Base-by-base conservation (phyloP, 1,140 invertebrate genomes). In the Cylas formicarius region DNA sequence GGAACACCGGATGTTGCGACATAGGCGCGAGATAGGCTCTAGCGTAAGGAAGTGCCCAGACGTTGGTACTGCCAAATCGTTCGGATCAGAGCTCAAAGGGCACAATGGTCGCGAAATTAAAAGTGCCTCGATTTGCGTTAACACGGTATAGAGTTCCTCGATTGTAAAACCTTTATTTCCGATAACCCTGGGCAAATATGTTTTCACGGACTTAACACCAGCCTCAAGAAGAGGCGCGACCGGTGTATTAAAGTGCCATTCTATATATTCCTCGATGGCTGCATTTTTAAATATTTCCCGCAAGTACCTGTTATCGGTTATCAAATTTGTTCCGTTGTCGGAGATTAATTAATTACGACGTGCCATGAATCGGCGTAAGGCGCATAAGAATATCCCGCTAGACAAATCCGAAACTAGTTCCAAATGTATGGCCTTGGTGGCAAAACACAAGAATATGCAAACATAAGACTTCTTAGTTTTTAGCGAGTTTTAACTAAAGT, bases 321-420 rank as follows among this genome's bases (percentile, higher is more conserved):
- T 31, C 35, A 67, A 67, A 34, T 61, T 67, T 0, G 58, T 63
- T 0, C 56, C 66, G 42, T 61, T 60, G 46, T 68, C 67, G n/a
- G 41, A 47, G 39, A 56, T 60, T 0, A 69, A 50, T 2, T 34
- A n/a, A 18, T 33, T 41, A 17, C 46, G 38, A 4, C 46, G 26
- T 4, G 41, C 16, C 16, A 43, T 22, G 26, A 48, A 48, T 35
- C 46, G 7, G 8, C 40, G 29, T 6, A 48, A 31, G 6, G 23
- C 28, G n/a, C 39, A 23, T 17, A 48, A 27, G 21, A 42, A 48
- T 3, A 35, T 18, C 28, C 32, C 14, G 10, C 26, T 29, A 10
- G 41, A 29, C 17, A 48, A 19, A 18, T 45, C 29, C 7, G 27
- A 35, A n/a, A n/a, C n/a, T n/a, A n/a, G n/a, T n/a, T n/a, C n/a